Evolutionary conservation across 2,113 vertebrate species (phyloP), one percentile per base, ranked within the genome.

Genomic region (Dolichallabes microphthalmus): DNA sequence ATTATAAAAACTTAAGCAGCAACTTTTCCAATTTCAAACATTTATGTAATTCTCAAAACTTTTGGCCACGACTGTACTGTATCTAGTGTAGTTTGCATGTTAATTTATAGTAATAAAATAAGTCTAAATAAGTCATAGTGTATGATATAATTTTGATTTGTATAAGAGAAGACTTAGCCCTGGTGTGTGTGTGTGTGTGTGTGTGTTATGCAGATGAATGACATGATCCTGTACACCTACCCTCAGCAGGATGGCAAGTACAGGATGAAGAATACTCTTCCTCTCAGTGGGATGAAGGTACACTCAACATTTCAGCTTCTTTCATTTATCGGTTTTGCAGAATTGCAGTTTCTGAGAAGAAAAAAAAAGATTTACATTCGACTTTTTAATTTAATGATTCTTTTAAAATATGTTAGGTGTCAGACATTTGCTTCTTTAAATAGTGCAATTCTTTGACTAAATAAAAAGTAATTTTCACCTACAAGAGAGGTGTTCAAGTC

Each of bases 161-260:
- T 39, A 20, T 22, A 39, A 22, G 68, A 39, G 8, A 45, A 63
- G 22, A 61, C 35, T 61, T 13, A 32, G 7, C 7, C 4, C 10
- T 73, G 69, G 53, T 55, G 53, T 55, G 53, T 55, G 53, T 55
- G 53, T 55, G 53, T 25, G 22, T 63, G 69, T 27, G 68, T 53
- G 63, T 74, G 32, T 86, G 74, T 91, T 87, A 90, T 61, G 86
- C 88, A 99, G 98, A 99, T 99, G 97, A 99, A 96, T 15, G 98
- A 99, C 20, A 91, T 98, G 84, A 94, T 99, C 87, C 95, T 99
- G 30, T 99, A 99, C 91, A 99, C 98, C 0, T 98, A 95, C 87
- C 98, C 98, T 75, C 96, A 98, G 93, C 98, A 98, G 91, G 96
- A 98, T 14, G 97, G 98, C 45, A 99, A 98, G 92, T 99, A 99